A percentile compares a stretch with the other conserved stretches of the same genome.
Evolutionary conservation across 2,888 invertebrate species (phyloP).

Genomic region (Ernsta delagoae): DNA sequence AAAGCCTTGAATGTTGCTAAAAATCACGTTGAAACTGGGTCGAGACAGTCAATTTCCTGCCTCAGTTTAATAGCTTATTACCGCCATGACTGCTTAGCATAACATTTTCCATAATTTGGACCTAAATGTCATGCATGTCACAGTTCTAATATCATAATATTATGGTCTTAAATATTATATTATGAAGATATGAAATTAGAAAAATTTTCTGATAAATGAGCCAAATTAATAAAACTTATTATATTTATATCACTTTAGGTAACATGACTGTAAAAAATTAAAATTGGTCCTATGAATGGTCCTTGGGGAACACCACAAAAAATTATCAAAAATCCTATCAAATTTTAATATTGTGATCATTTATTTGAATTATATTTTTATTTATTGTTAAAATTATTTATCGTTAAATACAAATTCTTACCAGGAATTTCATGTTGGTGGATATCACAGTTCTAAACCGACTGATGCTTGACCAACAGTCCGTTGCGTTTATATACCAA

Average conservation of each 20-base stretch:
- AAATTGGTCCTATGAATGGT: neutral
- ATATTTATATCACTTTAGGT: no score
- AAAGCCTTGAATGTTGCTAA: conserved; percentile 20
- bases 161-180: no score
- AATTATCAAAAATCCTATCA: neutral
- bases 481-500: conserved; percentile 57
- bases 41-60: conserved; percentile 23
- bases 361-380: neutral
- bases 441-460: conserved; percentile 52
- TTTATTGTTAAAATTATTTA: neutral
- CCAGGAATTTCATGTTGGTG: conserved; percentile 72
- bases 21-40: conserved; percentile 19
- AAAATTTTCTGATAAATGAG: no score
- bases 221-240: no score
- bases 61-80: conserved; percentile 24
- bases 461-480: conserved; percentile 60
- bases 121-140: conserved; percentile 7
- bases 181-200: no score
- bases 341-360: neutral
- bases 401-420: conserved; percentile 50
- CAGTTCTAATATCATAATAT: no score
- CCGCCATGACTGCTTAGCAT: conserved; percentile 5
- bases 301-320: conserved; percentile 16
- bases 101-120: conserved; percentile 21
- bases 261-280: no score